Conservation (phyloP, 2,888 invertebrate species). For the Neria commutata region DNA sequence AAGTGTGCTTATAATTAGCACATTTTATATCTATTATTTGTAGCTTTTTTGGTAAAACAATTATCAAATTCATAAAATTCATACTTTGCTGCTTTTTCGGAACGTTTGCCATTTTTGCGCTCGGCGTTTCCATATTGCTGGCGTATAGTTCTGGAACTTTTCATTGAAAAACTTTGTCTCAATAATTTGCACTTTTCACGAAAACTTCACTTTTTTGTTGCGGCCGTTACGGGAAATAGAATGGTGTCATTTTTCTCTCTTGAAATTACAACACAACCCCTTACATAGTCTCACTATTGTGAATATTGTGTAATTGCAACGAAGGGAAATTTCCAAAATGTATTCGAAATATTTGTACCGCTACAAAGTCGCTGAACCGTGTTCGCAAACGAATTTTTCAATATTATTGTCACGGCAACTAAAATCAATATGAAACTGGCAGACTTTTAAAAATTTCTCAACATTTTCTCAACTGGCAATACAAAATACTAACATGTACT, state of each 20-base stretch:
- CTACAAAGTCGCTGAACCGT: too few species aligned
- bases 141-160: slow-evolving; percentile 45
- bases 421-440: slow-evolving; percentile 22
- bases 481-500: slow-evolving; percentile 1
- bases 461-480: slow-evolving; percentile 22
- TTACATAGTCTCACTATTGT: too few species aligned
- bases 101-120: slow-evolving; percentile 49
- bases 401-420: slow-evolving; percentile 20
- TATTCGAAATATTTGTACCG: too few species aligned
- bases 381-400: slow-evolving; percentile 7
- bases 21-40: background rate
- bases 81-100: slow-evolving; percentile 49
- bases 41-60: background rate
- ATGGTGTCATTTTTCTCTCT: too few species aligned
- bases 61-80: slow-evolving; percentile 14
- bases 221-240: too few species aligned
- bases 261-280: too few species aligned
- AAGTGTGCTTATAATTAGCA: too few species aligned
- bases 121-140: slow-evolving; percentile 46
- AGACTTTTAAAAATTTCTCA: background rate
- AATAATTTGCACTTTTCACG: too few species aligned
- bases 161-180: slow-evolving; percentile 40
- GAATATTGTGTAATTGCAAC: too few species aligned
- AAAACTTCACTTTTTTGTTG: background rate
- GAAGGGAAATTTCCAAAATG: too few species aligned